A percentile compares a stretch with the other conserved stretches of the same genome.
Conservation (phyloP, 30 jellyfish, hydroid and myxozoan genomes). For the Mastigias papua region DNA sequence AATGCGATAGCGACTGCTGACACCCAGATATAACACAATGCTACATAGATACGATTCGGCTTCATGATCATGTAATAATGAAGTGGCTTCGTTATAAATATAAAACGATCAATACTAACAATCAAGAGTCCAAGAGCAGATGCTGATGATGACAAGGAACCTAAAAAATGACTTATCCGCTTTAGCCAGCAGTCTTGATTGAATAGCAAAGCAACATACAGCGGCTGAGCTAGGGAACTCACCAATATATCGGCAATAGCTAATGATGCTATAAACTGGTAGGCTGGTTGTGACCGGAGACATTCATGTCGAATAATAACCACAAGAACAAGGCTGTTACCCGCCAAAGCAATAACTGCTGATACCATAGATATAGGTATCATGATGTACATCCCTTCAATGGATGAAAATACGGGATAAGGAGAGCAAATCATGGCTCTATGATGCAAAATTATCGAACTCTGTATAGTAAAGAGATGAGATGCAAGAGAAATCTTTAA, state of each 20-base stretch:
- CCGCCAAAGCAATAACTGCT: slow-evolving; percentile 54
- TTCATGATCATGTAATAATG: slow-evolving; percentile 46
- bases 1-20: slow-evolving; percentile 29
- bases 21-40: slow-evolving; percentile 55
- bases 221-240: slow-evolving; percentile 82
- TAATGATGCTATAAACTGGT: slow-evolving; percentile 78
- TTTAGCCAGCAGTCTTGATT: slow-evolving; percentile 73
- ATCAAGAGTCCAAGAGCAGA: slow-evolving; percentile 44
- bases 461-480: neutral
- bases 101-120: slow-evolving; percentile 58
- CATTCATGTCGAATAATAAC: slow-evolving; percentile 57
- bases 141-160: slow-evolving; percentile 50
- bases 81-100: slow-evolving; percentile 58
- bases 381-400: slow-evolving; percentile 45
- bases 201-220: slow-evolving; percentile 61
- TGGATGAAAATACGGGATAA: slow-evolving; percentile 16
- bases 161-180: slow-evolving; percentile 50
- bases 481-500: no score
- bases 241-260: slow-evolving; percentile 82
- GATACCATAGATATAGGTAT: slow-evolving; percentile 44
- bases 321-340: slow-evolving; percentile 31
- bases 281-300: slow-evolving; percentile 84
- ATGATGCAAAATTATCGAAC: neutral
- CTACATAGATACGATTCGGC: slow-evolving; percentile 25
- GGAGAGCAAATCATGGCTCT: slow-evolving; percentile 40